Conservation (phyloP, 2,888 invertebrate genomes). For the Lampropteryx suffumata region DNA sequence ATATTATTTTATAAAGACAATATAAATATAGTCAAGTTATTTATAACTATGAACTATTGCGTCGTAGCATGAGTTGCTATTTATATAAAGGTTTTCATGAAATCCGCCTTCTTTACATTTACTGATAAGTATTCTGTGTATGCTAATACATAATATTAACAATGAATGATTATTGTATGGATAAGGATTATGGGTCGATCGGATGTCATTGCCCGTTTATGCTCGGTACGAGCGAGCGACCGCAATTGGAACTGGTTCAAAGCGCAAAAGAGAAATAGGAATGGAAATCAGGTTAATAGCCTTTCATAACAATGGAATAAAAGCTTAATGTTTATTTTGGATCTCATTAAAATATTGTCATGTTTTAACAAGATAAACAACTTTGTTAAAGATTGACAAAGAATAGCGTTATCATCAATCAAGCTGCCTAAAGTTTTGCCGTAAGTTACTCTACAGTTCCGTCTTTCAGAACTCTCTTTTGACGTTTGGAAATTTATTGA, state of each 20-base stretch:
- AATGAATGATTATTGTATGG: neutral
- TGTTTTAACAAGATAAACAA: conserved; percentile 24
- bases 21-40: too few species aligned
- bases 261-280: neutral
- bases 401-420: conserved; percentile 33
- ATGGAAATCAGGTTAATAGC: neutral
- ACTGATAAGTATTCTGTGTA: too few species aligned
- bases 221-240: neutral
- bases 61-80: too few species aligned
- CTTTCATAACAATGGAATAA: conserved; percentile 2
- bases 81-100: too few species aligned
- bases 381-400: conserved; percentile 29
- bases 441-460: conserved; percentile 15
- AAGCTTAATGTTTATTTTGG: conserved; percentile 10
- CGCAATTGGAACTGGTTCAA: neutral
- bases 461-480: neutral
- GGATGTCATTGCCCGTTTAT: too few species aligned
- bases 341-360: conserved; percentile 10
- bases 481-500: neutral
- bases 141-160: too few species aligned
- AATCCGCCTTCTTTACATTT: too few species aligned
- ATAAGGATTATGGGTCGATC: too few species aligned
- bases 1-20: too few species aligned
- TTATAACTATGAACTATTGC: too few species aligned
- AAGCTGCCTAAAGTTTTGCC: conserved; percentile 23